Conservation (phyloP, 2,888 invertebrate genomes). For the Agonopterix subpropinquella region DNA sequence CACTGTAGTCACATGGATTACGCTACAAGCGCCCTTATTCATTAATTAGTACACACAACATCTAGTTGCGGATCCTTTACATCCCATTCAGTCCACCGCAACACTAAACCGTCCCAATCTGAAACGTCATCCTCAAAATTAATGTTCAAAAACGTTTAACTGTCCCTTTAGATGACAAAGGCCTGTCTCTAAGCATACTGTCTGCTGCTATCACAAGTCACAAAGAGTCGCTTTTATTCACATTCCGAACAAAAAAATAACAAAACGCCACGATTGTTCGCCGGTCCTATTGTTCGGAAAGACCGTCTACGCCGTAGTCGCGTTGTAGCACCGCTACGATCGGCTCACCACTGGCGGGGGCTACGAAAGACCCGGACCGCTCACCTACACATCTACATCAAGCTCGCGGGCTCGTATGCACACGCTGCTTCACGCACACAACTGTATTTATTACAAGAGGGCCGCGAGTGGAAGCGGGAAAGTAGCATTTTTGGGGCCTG, state of each 20-base stretch:
- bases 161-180: constrained; percentile 36
- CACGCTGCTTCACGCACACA: constrained; percentile 45
- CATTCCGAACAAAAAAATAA: constrained; percentile 56
- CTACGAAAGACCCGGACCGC: constrained; percentile 65
- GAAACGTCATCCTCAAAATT: constrained; percentile 14
- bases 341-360: constrained; percentile 70
- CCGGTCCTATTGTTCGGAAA: constrained; percentile 56
- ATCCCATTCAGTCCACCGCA: constrained; percentile 36
- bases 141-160: constrained; percentile 39
- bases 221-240: constrained; percentile 56
- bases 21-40: constrained; percentile 17
- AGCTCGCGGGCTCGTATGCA: constrained; percentile 42
- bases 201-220: constrained; percentile 41
- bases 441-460: constrained; percentile 36
- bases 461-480: constrained; percentile 58
- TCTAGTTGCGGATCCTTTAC: constrained; percentile 25
- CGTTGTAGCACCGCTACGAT: constrained; percentile 60
- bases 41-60: constrained; percentile 28
- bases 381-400: constrained; percentile 46
- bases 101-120: constrained; percentile 39
- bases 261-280: constrained; percentile 58
- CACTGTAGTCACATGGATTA: constrained; percentile 43
- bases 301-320: constrained; percentile 54
- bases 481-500: constrained; percentile 64
- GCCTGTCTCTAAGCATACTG: constrained; percentile 36